Conservation (phyloP, 1,140 invertebrate species). For the Acromyrmex charruanus region DNA sequence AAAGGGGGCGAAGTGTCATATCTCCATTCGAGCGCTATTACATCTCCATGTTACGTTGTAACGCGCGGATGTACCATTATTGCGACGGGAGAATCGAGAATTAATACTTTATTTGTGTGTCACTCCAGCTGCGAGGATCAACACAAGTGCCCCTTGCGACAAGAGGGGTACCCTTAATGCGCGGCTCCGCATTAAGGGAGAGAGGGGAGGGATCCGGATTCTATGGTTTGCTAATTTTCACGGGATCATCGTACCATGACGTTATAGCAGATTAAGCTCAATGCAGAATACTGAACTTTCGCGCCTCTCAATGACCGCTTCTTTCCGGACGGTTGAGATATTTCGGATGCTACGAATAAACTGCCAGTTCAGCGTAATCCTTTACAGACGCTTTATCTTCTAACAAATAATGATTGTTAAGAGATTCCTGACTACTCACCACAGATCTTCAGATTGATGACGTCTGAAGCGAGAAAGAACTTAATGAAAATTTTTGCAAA, state of each 20-base stretch:
- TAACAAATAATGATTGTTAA: not conserved
- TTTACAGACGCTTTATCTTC: conserved; percentile 12
- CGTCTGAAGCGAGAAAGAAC: too few species aligned
- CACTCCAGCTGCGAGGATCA: conserved; percentile 85
- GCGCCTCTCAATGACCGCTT: conserved; percentile 75
- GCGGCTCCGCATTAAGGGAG: conserved; percentile 50
- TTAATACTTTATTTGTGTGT: conserved; percentile 85
- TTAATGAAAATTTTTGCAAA: too few species aligned
- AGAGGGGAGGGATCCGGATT: conserved; percentile 54
- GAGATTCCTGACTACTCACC: too few species aligned
- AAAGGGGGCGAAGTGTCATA: conserved; percentile 6
- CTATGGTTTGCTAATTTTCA: conserved; percentile 84
- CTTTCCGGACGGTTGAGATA: conserved; percentile 26
- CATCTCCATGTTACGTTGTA: conserved; percentile 38
- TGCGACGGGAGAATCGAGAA: conserved; percentile 77
- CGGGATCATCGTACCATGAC: conserved; percentile 78
- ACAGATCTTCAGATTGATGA: too few species aligned
- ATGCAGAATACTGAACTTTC: conserved; percentile 75
- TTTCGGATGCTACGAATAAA: conserved; percentile 11
- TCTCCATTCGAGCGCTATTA: conserved; percentile 48
- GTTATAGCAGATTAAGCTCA: conserved; percentile 81
- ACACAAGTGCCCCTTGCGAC: conserved; percentile 81
- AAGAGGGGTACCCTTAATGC: conserved; percentile 77
- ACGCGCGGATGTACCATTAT: conserved; percentile 56
- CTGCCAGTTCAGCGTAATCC: not conserved